phyloP scores from a whole-genome alignment of 2,797 vertebrate genomes.

The Poecilia picta region DNA sequence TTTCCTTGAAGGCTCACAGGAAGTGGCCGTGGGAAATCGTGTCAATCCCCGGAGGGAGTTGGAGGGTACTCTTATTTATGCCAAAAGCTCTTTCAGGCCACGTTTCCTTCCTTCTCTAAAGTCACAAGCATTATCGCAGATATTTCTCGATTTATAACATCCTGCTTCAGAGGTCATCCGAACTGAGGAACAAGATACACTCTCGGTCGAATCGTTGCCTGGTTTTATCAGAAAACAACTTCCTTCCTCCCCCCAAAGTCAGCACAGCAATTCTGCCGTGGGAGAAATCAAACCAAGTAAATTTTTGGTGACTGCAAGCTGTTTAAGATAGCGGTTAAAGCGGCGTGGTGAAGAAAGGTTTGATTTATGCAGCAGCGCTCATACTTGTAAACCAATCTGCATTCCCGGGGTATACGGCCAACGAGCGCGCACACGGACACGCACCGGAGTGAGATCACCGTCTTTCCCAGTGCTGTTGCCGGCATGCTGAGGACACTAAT shows the following conservation, averaged over 20 bases:
- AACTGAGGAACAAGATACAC: background rate
- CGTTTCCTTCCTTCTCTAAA: slow-evolving; percentile 12
- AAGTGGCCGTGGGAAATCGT: slow-evolving; percentile 50
- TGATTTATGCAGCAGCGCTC: slow-evolving; percentile 41
- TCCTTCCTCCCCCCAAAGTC: background rate
- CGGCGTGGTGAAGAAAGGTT: slow-evolving; percentile 28
- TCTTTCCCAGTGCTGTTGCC: slow-evolving; percentile 54
- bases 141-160: slow-evolving; percentile 13
- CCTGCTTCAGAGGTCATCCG: background rate
- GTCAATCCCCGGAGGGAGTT: slow-evolving; percentile 22
- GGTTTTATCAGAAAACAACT: slow-evolving; percentile 5
- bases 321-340: slow-evolving; percentile 27
- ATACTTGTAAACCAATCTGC: slow-evolving; percentile 59
- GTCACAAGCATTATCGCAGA: slow-evolving; percentile 20
- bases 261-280: background rate
- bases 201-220: background rate
- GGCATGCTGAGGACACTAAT: slow-evolving; percentile 70
- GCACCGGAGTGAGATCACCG: slow-evolving; percentile 51
- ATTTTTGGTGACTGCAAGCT: slow-evolving; percentile 13
- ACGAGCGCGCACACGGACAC: slow-evolving; percentile 23
- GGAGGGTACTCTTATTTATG: slow-evolving; percentile 13
- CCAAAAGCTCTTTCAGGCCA: slow-evolving; percentile 22
- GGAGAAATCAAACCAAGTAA: slow-evolving; percentile 10
- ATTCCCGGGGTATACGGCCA: slow-evolving; percentile 47
- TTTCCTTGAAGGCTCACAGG: slow-evolving; percentile 29